Percentiles rank a stretch among this genome's conserved stretches.
Evolutionary conservation across 2,113 vertebrate species (phyloP).

Genomic region (western clawed frog (Xenopus tropicalis)): UCB_Xtro_10.0 CM004450.2:99200001-99200500

Average conservation of each 20-base stretch:
- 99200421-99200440: no score
- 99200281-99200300: background rate
- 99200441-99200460: no score
- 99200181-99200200: background rate
- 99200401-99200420: no score
- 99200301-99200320: background rate
- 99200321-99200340: background rate
- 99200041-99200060: background rate
- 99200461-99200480: no score
- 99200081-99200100: background rate
- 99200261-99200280: background rate
- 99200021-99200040: slow-evolving; percentile 24
- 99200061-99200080: slow-evolving; percentile 21
- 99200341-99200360: no score
- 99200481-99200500: no score
- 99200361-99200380: no score
- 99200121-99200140: slow-evolving; percentile 5
- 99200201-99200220: slow-evolving; percentile 7
- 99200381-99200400: no score
- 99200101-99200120: background rate
- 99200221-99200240: slow-evolving; percentile 12
- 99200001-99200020: slow-evolving; percentile 22
- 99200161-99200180: slow-evolving; percentile 19
- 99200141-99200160: background rate
- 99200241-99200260: background rate